Conservation (phyloP, 2,113 vertebrate genomes). For the Perognathus longimembris region DNA sequence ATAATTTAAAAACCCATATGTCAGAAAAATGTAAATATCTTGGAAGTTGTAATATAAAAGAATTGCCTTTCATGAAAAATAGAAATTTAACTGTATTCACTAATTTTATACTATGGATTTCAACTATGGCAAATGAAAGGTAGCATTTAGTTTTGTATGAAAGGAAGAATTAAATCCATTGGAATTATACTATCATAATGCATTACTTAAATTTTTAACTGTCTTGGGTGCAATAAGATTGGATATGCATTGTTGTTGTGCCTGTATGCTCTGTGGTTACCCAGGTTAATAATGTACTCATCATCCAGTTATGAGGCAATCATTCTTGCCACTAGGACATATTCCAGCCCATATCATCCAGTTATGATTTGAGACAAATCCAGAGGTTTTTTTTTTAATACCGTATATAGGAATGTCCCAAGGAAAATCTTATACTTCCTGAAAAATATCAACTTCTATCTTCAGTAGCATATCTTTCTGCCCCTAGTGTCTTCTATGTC, state of each 20-base stretch:
- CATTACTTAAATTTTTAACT: not conserved
- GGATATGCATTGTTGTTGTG: not conserved
- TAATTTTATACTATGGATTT: not conserved
- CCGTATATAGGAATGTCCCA: not conserved
- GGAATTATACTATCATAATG: not conserved
- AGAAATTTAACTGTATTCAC: not conserved
- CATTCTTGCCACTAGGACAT: too few relatives aligned
- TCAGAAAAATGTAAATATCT: conserved; percentile 9
- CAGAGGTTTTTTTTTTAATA: not conserved
- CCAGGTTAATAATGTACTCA: not conserved
- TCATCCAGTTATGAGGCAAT: not conserved
- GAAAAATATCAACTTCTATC: not conserved
- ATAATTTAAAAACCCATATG: not conserved
- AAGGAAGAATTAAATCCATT: not conserved
- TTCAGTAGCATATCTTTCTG: not conserved
- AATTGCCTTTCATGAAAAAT: not conserved
- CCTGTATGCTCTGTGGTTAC: not conserved
- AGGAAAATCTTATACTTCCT: not conserved
- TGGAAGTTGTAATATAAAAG: not conserved
- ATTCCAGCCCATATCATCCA: too few relatives aligned
- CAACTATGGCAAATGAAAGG: not conserved
- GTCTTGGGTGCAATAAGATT: not conserved
- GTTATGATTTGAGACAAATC: not conserved
- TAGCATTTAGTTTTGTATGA: not conserved
- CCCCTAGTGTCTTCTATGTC: not conserved